Evolutionary conservation across 1,140 invertebrate species (phyloP).

Genomic region (Hormaphis cornu): DNA sequence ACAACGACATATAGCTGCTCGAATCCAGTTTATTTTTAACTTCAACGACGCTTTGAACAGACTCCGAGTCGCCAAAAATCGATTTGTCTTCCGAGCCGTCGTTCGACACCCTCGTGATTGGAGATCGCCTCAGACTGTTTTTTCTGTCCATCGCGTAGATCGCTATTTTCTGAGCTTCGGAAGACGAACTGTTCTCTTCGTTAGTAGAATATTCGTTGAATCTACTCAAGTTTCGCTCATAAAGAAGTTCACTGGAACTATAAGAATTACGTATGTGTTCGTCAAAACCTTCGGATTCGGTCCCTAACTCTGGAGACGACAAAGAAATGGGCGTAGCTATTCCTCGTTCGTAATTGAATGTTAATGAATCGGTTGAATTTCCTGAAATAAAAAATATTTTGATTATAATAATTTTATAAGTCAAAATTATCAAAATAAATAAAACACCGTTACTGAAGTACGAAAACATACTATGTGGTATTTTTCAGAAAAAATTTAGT

Average conservation of each 20-base stretch:
- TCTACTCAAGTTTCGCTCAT: constrained; percentile 66
- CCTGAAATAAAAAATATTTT: not conserved
- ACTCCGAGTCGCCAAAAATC: constrained; percentile 7
- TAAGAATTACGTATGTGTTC: constrained; percentile 56
- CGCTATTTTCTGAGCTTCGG: constrained; percentile 17
- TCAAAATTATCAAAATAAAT: too few relatives aligned
- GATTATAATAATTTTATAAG: too few relatives aligned
- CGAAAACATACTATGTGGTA: too few relatives aligned
- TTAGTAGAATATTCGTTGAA: constrained; percentile 63
- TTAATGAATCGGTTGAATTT: not conserved
- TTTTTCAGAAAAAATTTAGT: too few relatives aligned
- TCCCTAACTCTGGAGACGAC: constrained; percentile 62
- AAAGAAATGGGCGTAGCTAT: constrained; percentile 66
- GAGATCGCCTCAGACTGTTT: not conserved
- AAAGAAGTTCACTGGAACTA: constrained; percentile 69
- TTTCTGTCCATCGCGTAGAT: constrained; percentile 14
- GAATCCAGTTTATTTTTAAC: not conserved
- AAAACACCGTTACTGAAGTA: too few relatives aligned
- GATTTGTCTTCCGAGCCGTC: constrained; percentile 10
- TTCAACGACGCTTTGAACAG: constrained; percentile 26
- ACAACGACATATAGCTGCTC: not conserved
- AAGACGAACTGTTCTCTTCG: constrained; percentile 38
- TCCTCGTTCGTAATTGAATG: constrained; percentile 44
- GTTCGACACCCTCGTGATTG: not conserved
- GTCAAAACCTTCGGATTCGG: constrained; percentile 45